Evolutionary conservation across 1,140 invertebrate species (phyloP), one percentile per base, ranked within the genome.

Genomic region (Zaprionus tsacasi): DNA sequence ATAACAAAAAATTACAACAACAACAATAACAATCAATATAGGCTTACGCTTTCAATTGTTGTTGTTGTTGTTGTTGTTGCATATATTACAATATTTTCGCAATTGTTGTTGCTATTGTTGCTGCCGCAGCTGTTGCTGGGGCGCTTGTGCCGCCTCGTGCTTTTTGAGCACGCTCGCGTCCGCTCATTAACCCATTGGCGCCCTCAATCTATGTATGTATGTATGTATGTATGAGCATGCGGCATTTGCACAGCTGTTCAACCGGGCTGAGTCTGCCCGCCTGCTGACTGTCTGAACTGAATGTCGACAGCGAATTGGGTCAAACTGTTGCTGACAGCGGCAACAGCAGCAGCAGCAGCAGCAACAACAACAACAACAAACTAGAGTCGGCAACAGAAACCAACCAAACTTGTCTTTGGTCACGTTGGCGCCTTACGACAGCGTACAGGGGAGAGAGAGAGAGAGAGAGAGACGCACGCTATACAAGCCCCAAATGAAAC

Each of bases 351-450:
- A 2, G 21, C 21, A 21, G 21, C 21, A 21, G 21, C 21, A 21
- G 21, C 21, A 21, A 2, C 61, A 40, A 17, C 50, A 61, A 21
- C 63, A 73, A 55, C 52, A 67, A 59, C 30, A 59, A 59, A 4
- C 6, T 35, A 35, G 6, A 7, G 33, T 35, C 55, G 48, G 13
- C 13, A 56, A 21, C 43, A 71, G 15, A 72, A 79, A 87, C 72
- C 70, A 83, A 80, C 80, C 82, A 87, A 87, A 87, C 83, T 89
- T 82, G 83, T 89, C 81, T 79, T 77, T 65, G 65, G 75, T 79
- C 75, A 79, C 78, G 78, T 88, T 88, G 83, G 77, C 66, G 71
- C 58, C 72, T 86, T 70, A 77, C 76, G 57, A 66, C 80, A 79
- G 79, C 52, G 30, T 33, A 30, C 27, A 30, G 27, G 21, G 21